phyloP scores from a whole-genome alignment of 2,113 vertebrate species.

The Aptenodytes patagonicus region DNA sequence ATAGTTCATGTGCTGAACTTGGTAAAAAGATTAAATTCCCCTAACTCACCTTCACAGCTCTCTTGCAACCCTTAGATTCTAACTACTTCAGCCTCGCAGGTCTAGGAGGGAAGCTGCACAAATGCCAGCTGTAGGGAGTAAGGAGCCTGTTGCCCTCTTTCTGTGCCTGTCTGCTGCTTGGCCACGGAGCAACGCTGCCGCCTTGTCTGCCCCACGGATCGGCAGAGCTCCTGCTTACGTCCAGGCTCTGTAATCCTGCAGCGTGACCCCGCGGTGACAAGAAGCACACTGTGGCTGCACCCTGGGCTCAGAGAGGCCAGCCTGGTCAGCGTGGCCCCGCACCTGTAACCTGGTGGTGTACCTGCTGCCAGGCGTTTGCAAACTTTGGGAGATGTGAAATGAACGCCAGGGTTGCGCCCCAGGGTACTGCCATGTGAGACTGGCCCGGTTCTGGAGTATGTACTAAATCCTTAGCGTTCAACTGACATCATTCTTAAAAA shows the following conservation, averaged over 20 bases:
- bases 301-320: too few relatives aligned
- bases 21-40: neutral
- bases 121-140: rapidly evolving
- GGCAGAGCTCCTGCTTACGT: neutral
- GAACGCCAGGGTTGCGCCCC: too few relatives aligned
- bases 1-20: rapidly evolving
- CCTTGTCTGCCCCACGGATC: rapidly evolving
- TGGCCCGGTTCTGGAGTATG: too few relatives aligned
- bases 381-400: too few relatives aligned
- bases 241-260: neutral
- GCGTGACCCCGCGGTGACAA: too few relatives aligned
- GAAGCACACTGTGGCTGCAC: too few relatives aligned
- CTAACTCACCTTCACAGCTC: neutral
- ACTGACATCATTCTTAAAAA: neutral
- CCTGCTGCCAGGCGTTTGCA: neutral
- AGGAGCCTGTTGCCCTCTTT: neutral
- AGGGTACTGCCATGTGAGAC: too few relatives aligned
- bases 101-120: neutral
- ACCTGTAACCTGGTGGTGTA: neutral
- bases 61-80: neutral
- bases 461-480: too few relatives aligned
- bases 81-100: rapidly evolving
- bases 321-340: too few relatives aligned
- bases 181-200: rapidly evolving
- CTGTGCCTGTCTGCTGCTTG: neutral